A percentile compares a stretch with the other conserved stretches of the same genome.
These are phyloP conservation scores for Drepana falcataria DNA, from an alignment of 2,888 invertebrate genomes.

Conservation along the genomic window DNA sequence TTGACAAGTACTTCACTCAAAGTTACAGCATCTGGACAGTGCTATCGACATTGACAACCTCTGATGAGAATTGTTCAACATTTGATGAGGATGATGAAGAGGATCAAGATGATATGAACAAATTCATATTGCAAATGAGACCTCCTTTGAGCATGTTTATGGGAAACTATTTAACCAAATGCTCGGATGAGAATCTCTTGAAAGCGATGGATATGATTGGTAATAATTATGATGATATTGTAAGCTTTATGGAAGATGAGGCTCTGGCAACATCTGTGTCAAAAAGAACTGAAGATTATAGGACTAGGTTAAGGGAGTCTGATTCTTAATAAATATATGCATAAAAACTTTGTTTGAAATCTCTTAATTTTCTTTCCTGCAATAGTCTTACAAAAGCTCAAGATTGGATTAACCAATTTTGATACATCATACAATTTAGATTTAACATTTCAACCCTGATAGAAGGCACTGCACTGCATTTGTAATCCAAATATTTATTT, in stretches of 20 bases:
- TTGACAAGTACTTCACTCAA: constrained; percentile 47
- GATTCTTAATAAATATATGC: constrained; percentile 35
- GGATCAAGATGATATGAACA: constrained; percentile 42
- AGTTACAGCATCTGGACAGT: constrained; percentile 59
- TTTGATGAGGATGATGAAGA: constrained; percentile 51
- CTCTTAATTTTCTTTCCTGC: no score
- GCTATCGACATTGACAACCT: constrained; percentile 33
- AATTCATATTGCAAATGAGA: constrained; percentile 47
- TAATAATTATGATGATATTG: constrained; percentile 46
- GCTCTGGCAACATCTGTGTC: constrained; percentile 34
- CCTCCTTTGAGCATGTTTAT: constrained; percentile 42
- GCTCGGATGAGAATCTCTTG: constrained; percentile 43
- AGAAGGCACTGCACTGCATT: no score
- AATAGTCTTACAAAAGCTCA: no score
- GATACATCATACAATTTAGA: no score
- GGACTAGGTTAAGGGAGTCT: constrained; percentile 48
- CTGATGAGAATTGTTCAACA: constrained; percentile 37
- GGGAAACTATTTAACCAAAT: constrained; percentile 50
- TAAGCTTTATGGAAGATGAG: constrained; percentile 35
- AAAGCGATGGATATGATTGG: constrained; percentile 43
- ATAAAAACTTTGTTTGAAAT: no score
- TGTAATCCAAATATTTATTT: no score
- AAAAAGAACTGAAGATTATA: constrained; percentile 42
- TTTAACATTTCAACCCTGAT: no score
- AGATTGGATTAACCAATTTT: no score